phyloP scores from a whole-genome alignment of 2,888 invertebrate genomes.

The Taphrorychus bicolor region DNA sequence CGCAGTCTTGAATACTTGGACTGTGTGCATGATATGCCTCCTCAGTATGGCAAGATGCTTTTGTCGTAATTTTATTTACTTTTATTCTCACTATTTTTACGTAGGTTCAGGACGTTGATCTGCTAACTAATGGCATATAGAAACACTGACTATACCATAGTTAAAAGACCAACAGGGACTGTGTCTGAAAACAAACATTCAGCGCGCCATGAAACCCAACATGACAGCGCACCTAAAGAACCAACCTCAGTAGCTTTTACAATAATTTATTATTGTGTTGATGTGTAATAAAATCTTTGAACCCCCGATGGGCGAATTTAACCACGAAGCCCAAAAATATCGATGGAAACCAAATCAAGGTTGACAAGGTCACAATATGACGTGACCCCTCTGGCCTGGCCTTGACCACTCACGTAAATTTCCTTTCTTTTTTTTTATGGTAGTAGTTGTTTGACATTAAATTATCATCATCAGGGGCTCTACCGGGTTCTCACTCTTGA shows the following conservation, averaged over 20 bases:
- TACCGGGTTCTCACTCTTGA: too few relatives aligned
- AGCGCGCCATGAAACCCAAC: too few relatives aligned
- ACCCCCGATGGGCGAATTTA: too few relatives aligned
- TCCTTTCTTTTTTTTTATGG: conserved; percentile 9
- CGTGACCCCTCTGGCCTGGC: conserved; percentile 73
- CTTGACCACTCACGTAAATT: conserved; percentile 40
- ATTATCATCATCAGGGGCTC: too few relatives aligned
- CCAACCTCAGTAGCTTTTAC: too few relatives aligned
- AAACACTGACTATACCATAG: neutral
- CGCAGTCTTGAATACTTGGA: conserved; percentile 67
- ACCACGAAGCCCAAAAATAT: neutral
- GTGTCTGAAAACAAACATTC: too few relatives aligned
- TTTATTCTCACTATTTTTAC: conserved; percentile 16
- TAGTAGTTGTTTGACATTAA: conserved; percentile 1
- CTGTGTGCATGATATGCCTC: conserved; percentile 67
- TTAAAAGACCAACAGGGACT: too few relatives aligned
- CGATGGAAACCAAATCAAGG: conserved; percentile 85
- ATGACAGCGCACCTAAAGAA: too few relatives aligned
- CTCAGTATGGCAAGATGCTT: conserved; percentile 51
- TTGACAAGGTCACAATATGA: conserved; percentile 71
- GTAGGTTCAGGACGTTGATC: conserved; percentile 11
- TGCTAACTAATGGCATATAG: conserved; percentile 22
- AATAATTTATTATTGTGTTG: too few relatives aligned
- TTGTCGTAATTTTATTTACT: conserved; percentile 48
- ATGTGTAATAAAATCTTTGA: too few relatives aligned